Base-by-base conservation (phyloP, 2,888 invertebrate genomes). In the Seladonia tumulorum region DNA sequence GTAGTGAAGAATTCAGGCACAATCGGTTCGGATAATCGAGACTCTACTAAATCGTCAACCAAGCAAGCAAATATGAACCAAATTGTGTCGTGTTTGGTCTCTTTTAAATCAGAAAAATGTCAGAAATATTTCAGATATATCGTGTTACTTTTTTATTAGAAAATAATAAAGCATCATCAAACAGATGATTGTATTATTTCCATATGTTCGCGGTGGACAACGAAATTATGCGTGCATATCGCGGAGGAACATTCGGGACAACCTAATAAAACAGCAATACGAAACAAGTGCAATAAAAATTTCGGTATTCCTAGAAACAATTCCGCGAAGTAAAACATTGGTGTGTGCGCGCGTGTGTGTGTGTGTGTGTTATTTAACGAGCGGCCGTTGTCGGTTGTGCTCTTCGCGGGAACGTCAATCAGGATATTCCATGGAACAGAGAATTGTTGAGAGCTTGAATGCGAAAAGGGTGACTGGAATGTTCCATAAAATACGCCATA, bases 401-500 rank as follows among this genome's bases (percentile, higher is more conserved):
- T 60, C 60, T 60, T 25, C 25, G 25, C 60, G 14, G 60, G 5
- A 60, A 25, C 60, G 25, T 60, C 25, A 60, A 60, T 60, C 60
- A 60, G 29, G 7, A 14, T 14, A 29, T 63, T 63, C 29, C 63
- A 29, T 7, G 5, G 16, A 63, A 29, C 25, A 60, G 25, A 16
- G 29, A 5, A 29, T 7, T 29, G 63, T 63, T 14, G 16, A 63
- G 29, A 16, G 7, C 16, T 7, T 14, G 18, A 35, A 35, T 29
- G 35, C 29, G 35, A 35, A 35, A 35, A 35, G 18, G 35, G 68
- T 70, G 39, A 4, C 49, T 0, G n/a, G 8, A 49, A 22, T 49
- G 49, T 70, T 39, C 53, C 49, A 60, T 63, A 49, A 77, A 77
- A 35, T 60, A 25, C 22, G 22, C 3, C 22, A 7, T 77, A 72